Evolutionary conservation across 2,797 vertebrate genomes (phyloP).

Genomic region (Trichosurus vulpecula): DNA sequence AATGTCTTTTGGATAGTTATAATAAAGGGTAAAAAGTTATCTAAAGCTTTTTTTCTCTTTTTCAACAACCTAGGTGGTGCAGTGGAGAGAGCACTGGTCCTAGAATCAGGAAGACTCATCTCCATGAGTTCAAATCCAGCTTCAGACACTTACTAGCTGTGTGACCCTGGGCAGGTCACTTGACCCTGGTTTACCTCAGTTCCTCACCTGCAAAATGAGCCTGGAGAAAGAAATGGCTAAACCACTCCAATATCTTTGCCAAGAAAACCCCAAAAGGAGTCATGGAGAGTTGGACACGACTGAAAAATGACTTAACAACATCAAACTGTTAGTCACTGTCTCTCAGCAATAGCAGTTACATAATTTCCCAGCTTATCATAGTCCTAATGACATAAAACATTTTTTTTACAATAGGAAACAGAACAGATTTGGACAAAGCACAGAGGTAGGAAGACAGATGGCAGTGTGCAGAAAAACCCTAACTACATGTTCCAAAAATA

Average conservation of each 20-base stretch:
- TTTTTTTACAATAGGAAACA: neutral
- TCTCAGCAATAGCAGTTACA: neutral
- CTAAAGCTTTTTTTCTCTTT: constrained; percentile 2
- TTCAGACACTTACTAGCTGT: neutral
- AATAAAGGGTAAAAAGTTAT: neutral
- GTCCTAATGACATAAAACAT: neutral
- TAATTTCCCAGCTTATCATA: neutral
- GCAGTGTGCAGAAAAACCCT: neutral
- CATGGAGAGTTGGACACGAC: neutral
- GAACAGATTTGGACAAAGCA: neutral
- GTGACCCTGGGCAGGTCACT: neutral
- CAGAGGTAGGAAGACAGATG: neutral
- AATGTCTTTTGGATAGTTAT: neutral
- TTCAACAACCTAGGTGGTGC: neutral
- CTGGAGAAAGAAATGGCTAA: neutral
- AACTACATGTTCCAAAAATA: constrained; percentile 20
- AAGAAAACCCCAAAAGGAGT: neutral
- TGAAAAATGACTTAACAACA: neutral
- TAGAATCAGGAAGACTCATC: neutral
- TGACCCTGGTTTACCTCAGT: neutral
- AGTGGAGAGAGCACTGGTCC: neutral
- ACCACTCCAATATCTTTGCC: neutral
- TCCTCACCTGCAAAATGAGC: neutral
- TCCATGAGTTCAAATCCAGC: neutral
- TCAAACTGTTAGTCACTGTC: neutral